Evolutionary conservation across 2,797 vertebrate species (phyloP), one percentile per base, ranked within the genome.

Genomic region (Enteromius radiatus): DNA sequence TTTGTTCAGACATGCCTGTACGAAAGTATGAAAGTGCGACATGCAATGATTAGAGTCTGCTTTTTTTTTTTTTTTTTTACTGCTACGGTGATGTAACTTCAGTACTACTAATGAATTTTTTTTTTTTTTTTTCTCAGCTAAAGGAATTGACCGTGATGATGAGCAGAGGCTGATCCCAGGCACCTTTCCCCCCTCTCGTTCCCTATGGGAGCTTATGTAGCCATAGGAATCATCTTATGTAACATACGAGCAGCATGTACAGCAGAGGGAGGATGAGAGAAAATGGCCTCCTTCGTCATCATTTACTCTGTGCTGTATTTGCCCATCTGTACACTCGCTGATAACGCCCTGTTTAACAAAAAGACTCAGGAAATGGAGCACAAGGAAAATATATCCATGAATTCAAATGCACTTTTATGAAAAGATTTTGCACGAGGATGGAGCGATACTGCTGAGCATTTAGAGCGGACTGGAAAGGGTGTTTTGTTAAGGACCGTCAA

Each of bases 181-280:
- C 75, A 70, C 69, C 65, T 15, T 65, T 80, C 10, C 28, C 17
- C 49, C 79, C 68, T 80, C 56, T 43, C 8, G 54, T 80, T 84
- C 84, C 75, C 86, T 82, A 76, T 81, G 69, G 87, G 82, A 74
- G 84, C 87, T 79, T 89, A 85, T 87, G 85, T 82, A 89, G 87
- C 85, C 76, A 83, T 85, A 77, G 64, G 84, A 84, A 81, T 85
- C 83, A 77, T 84, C 88, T 87, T 88, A 92, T 92, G 91, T 92
- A 90, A 93, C 90, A 84, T 76, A 74, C 63, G 65, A 92, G 92
- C 91, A 74, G 82, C 78, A 69, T 82, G 84, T 88, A 86, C 70
- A 87, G 84, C 61, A 84, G 83, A 92, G 89, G 91, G 89, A 89
- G 90, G 85, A 83, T 82, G 81, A 80, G 85, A 84, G 83, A 88